Percentiles rank a stretch among this genome's conserved stretches.
Evolutionary conservation across 2,113 vertebrate species (phyloP).

Genomic region (Amblyornis subalaris): DNA sequence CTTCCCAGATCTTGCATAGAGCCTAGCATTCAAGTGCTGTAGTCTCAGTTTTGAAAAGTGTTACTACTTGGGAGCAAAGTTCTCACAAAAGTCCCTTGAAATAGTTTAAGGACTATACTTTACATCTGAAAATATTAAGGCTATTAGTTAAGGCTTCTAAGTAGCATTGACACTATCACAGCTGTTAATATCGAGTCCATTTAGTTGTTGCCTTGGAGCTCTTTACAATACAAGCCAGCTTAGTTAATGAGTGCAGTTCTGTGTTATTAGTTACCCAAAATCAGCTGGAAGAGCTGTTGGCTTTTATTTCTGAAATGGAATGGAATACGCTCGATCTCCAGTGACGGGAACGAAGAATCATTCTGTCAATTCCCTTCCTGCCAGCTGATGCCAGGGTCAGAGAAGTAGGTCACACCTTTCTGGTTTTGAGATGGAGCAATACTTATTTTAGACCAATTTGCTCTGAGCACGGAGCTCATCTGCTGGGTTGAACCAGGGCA

Average conservation of each 20-base stretch:
- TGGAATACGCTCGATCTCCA: not conserved
- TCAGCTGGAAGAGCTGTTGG: constrained; percentile 21
- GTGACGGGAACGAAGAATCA: not conserved
- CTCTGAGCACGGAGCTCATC: constrained; percentile 58
- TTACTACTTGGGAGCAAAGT: not conserved
- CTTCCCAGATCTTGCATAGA: not conserved
- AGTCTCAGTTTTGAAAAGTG: not conserved
- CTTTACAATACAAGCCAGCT: not conserved
- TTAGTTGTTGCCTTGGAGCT: not conserved
- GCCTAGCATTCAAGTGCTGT: not conserved
- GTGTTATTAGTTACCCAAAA: not conserved
- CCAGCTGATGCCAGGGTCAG: constrained; percentile 56
- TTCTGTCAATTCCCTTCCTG: constrained; percentile 46
- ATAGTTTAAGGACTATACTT: not conserved
- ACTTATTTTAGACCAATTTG: constrained; percentile 62
- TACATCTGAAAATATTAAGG: not conserved
- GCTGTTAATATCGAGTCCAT: not conserved
- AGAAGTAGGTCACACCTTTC: constrained; percentile 57
- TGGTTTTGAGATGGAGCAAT: constrained; percentile 56
- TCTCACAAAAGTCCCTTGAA: not conserved
- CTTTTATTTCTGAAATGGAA: constrained; percentile 40
- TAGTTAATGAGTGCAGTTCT: not conserved
- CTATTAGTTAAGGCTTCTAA: not conserved
- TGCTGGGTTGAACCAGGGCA: constrained; percentile 56
- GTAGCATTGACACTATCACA: not conserved